These are phyloP conservation scores for Jaculus jaculus DNA, from an alignment of 2,113 vertebrate species.

Conservation along the genomic window DNA sequence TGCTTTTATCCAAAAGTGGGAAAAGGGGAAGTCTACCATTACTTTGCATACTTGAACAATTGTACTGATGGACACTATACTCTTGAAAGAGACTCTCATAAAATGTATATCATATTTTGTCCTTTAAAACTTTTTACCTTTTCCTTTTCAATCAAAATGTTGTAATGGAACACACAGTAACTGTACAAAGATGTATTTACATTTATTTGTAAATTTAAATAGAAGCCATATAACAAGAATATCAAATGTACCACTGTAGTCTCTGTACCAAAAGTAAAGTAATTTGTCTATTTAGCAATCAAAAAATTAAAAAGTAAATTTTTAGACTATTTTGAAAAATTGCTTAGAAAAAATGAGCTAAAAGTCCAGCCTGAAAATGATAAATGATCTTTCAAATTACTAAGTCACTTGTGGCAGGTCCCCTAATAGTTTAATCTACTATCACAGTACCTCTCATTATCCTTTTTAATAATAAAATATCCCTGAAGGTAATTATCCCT, in stretches of 20 bases:
- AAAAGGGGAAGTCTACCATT: background rate
- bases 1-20: slow-evolving; percentile 2
- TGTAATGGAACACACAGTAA: background rate
- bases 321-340: slow-evolving; percentile 69
- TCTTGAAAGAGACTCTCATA: slow-evolving; percentile 15
- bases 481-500: slow-evolving; percentile 71
- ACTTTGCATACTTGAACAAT: background rate
- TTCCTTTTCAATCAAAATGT: background rate
- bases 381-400: slow-evolving; percentile 73
- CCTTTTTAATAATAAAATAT: slow-evolving; percentile 76
- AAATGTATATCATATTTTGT: background rate
- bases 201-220: background rate
- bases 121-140: slow-evolving; percentile 29
- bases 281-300: slow-evolving; percentile 42
- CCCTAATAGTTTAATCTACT: slow-evolving; percentile 77
- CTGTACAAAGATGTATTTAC: background rate
- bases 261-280: background rate
- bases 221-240: background rate
- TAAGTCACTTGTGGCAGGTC: slow-evolving; percentile 73
- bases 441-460: slow-evolving; percentile 70
- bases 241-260: slow-evolving; percentile 40
- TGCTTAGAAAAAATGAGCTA: slow-evolving; percentile 61
- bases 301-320: background rate
- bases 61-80: background rate
- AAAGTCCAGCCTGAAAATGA: slow-evolving; percentile 70